These are phyloP conservation scores for Ceratoteleas bidentatus DNA, from an alignment of 1,140 invertebrate genomes.

Conservation along the genomic window DNA sequence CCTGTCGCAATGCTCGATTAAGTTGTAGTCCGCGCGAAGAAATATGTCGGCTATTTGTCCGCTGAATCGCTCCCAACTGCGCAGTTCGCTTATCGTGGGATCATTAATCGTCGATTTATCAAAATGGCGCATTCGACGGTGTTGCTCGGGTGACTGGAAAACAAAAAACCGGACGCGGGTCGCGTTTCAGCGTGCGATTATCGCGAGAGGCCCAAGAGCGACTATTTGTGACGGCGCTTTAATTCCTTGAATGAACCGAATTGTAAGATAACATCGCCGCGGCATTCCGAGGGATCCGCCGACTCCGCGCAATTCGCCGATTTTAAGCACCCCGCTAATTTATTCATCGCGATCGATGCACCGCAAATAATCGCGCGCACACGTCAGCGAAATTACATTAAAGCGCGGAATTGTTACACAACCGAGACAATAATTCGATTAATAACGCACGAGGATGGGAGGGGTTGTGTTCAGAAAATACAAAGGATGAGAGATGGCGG, in stretches of 20 bases:
- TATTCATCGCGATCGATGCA: neutral
- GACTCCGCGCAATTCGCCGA: neutral
- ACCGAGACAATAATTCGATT: neutral
- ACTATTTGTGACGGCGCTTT: neutral
- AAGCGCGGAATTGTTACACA: neutral
- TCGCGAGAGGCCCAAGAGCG: neutral
- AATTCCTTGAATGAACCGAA: neutral
- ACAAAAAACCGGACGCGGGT: neutral
- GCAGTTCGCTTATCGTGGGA: constrained; percentile 6
- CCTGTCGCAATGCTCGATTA: neutral
- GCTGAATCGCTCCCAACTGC: constrained; percentile 1
- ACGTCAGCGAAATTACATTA: neutral
- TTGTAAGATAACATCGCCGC: neutral
- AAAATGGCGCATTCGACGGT: constrained; percentile 1
- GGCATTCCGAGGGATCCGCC: neutral
- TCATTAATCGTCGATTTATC: constrained; percentile 7
- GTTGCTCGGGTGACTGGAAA: neutral
- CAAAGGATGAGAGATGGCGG: too few relatives aligned
- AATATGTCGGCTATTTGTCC: neutral
- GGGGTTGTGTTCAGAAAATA: too few relatives aligned
- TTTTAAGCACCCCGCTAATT: neutral
- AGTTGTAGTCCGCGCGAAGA: neutral
- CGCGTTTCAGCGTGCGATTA: neutral
- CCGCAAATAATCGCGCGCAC: neutral
- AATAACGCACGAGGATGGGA: neutral